Percentiles rank a stretch among this genome's conserved stretches.
Evolutionary conservation across 2,113 vertebrate genomes (phyloP).

Genomic region (Neodontobutis hainanensis): DNA sequence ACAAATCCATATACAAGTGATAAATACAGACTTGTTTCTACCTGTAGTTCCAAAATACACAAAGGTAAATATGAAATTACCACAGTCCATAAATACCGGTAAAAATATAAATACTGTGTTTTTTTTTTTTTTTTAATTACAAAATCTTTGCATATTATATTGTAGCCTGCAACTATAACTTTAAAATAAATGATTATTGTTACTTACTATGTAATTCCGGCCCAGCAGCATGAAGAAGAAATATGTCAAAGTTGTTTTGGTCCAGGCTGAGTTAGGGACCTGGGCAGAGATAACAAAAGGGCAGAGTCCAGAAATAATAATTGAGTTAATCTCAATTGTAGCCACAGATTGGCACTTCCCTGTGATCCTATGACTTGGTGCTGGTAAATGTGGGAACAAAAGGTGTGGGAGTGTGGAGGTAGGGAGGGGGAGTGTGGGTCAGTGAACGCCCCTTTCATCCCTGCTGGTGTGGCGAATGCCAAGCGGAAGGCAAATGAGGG

Average conservation of each 20-base stretch:
- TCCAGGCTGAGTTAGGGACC: not conserved
- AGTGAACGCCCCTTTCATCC: slow-evolving; percentile 62
- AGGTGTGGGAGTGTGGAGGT: slow-evolving; percentile 12
- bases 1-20: not conserved
- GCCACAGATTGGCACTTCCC: slow-evolving; percentile 39
- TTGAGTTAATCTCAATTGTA: slow-evolving; percentile 29
- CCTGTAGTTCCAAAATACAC: slow-evolving; percentile 27
- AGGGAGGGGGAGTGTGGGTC: slow-evolving; percentile 9
- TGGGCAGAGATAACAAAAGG: slow-evolving; percentile 23
- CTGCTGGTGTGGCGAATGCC: slow-evolving; percentile 50
- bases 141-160: not conserved
- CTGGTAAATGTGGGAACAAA: slow-evolving; percentile 46
- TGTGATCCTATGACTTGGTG: slow-evolving; percentile 37
- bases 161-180: not conserved
- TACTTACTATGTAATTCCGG: slow-evolving; percentile 3
- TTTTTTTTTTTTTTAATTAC: slow-evolving; percentile 1
- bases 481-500: slow-evolving; percentile 66
- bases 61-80: slow-evolving; percentile 2
- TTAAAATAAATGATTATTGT: slow-evolving; percentile 21
- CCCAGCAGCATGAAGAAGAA: not conserved
- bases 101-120: slow-evolving; percentile 10
- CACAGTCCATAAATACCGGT: slow-evolving; percentile 11
- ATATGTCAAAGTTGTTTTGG: not conserved
- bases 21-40: not conserved
- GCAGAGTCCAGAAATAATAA: slow-evolving; percentile 19